Evolutionary conservation across 2,888 invertebrate species (phyloP), one percentile per base, ranked within the genome.

Genomic region (Thalpophila matura): DNA sequence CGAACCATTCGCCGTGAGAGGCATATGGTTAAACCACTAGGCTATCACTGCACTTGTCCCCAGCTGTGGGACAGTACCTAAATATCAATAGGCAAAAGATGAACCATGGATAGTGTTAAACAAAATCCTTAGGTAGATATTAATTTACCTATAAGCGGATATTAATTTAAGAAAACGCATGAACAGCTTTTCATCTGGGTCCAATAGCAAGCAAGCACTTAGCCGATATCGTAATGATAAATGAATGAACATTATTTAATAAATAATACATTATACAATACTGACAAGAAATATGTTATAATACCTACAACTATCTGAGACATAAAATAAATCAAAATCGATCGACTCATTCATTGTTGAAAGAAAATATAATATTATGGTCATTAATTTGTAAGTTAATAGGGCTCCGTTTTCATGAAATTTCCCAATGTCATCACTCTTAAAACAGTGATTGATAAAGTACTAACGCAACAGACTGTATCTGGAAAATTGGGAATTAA

Each of bases 241-340:
- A 75, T 77, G 60, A 70, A 75, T 67, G 53, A 46, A 60, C 63
- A 63, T 64, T 68, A 74, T 58, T 18, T 63, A 53, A 66, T 74
- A 74, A 61, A 74, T 72, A 61, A 74, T 45, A 27, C 38, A 74
- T 76, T 77, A 71, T 60, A 65, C 74, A 67, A 65, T 56, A 53
- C 50, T 71, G 62, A 63, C 68, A 71, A 63, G 53, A 51, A 72
- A 65, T 77, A 68, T 63, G 65, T 69, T 71, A 33, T 40, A 38
- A 22, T 35, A 47, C 24, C 35, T 59, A 22, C 31, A 47, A 18
- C 35, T 59, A 62, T 50, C 40, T 40, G 20, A 35, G 37, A 16
- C 37, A 45, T 22, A 33, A 24, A 49, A 31, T 64, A 59, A 33
- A 59, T 42, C 42, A 55, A 56, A 63, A 43, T 38, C 24, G 22